Conservation (phyloP, 2,113 vertebrate genomes). For the Pungitius pungitius region DNA sequence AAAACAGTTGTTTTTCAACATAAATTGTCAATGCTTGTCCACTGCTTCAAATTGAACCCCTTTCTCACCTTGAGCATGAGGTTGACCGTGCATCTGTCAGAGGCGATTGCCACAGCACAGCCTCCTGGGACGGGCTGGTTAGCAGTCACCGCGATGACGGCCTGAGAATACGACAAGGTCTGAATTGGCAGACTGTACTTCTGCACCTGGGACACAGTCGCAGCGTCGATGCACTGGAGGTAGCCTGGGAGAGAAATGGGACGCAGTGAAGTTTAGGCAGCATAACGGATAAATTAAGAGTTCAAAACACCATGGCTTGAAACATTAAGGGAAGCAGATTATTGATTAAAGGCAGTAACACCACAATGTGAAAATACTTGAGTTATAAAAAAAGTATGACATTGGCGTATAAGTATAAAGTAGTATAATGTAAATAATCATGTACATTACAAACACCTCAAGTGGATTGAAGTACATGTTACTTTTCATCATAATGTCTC, state of each 20-base stretch:
- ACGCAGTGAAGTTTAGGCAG: conserved; percentile 1
- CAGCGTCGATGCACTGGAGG: conserved; percentile 84
- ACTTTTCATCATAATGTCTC: not conserved
- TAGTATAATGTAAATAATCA: not conserved
- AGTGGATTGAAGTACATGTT: not conserved
- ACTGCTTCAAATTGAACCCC: not conserved
- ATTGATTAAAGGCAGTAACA: not conserved
- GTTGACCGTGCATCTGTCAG: conserved; percentile 89
- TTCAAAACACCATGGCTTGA: not conserved
- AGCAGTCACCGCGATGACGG: conserved; percentile 71
- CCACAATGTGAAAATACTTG: not conserved
- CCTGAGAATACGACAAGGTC: conserved; percentile 85
- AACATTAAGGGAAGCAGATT: not conserved
- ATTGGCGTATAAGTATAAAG: not conserved
- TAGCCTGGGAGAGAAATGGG: conserved; percentile 78
- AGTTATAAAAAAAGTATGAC: not conserved
- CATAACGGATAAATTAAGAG: not conserved
- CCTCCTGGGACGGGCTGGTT: conserved; percentile 80
- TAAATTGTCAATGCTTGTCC: too few relatives aligned
- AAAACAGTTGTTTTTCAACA: not conserved
- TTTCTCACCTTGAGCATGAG: conserved; percentile 87
- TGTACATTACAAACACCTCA: not conserved
- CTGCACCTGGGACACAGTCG: conserved; percentile 75
- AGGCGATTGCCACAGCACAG: conserved; percentile 90
- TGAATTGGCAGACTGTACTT: conserved; percentile 84